phyloP scores from a whole-genome alignment of 2,797 vertebrate species.

The Coilia nasus region DNA sequence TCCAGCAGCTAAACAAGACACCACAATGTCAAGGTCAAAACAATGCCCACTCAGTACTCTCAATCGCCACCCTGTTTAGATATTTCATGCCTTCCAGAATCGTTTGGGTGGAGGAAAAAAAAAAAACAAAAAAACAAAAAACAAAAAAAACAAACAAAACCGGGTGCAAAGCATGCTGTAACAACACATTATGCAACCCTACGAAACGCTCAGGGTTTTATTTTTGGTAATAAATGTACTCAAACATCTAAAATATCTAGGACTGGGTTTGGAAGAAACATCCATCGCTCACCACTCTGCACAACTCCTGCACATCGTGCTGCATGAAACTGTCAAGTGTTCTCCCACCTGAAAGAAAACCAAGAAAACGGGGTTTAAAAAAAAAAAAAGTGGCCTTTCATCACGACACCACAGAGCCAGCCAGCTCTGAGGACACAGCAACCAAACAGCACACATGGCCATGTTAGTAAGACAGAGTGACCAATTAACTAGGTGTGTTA shows the following conservation, averaged over 20 bases:
- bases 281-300: slow-evolving; percentile 92
- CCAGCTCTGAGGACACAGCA: not conserved
- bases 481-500: not conserved
- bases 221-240: no score
- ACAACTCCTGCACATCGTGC: slow-evolving; percentile 97
- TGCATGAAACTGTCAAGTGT: slow-evolving; percentile 99
- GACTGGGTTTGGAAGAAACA: not conserved
- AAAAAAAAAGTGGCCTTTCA: no score
- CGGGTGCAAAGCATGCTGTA: not conserved
- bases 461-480: not conserved
- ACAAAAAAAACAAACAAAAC: not conserved
- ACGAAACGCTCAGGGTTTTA: no score
- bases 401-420: not conserved
- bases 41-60: not conserved
- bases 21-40: not conserved
- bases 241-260: not conserved
- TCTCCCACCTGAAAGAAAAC: slow-evolving; percentile 90
- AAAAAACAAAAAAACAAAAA: not conserved
- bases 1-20: slow-evolving; percentile 87
- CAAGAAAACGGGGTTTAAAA: not conserved
- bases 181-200: not conserved
- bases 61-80: not conserved
- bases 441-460: not conserved
- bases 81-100: not conserved
- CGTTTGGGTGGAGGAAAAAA: not conserved